Percentiles rank a stretch among this genome's conserved stretches.
phyloP scores from a whole-genome alignment of 2,888 invertebrate species.

The Ormyrus pomaceus region DNA sequence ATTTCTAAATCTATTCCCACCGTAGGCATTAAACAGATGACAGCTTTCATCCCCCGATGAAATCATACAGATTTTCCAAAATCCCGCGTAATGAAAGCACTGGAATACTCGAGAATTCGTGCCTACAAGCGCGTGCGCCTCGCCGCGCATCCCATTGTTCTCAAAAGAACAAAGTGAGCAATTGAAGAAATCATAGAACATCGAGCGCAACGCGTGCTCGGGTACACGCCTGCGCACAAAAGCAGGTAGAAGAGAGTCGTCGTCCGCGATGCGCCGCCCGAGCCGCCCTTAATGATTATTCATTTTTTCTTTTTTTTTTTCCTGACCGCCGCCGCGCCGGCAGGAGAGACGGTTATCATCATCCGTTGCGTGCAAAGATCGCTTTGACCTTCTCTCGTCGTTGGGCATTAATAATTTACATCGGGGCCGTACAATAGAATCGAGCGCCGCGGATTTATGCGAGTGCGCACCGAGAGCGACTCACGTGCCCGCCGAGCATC shows the following conservation, averaged over 20 bases:
- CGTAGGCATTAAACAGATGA: no score
- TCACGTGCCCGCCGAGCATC: slow-evolving; percentile 21
- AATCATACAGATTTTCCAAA: no score
- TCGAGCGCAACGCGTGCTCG: background rate
- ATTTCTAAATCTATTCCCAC: no score
- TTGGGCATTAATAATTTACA: slow-evolving; percentile 55
- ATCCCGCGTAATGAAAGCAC: background rate
- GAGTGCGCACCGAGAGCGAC: background rate
- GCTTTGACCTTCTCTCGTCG: slow-evolving; percentile 41
- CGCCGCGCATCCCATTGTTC: slow-evolving; percentile 38
- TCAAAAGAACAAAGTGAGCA: slow-evolving; percentile 35
- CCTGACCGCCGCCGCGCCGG: background rate
- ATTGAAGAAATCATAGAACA: slow-evolving; percentile 43
- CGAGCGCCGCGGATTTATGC: slow-evolving; percentile 36
- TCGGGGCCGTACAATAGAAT: slow-evolving; percentile 49
- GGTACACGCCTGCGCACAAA: background rate
- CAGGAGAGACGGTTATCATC: slow-evolving; percentile 39
- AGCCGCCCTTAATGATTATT: slow-evolving; percentile 51
- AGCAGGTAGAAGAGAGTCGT: background rate
- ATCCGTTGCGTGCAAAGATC: slow-evolving; percentile 38
- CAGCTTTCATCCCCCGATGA: no score
- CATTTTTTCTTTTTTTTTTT: slow-evolving; percentile 38
- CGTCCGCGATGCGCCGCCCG: slow-evolving; percentile 2
- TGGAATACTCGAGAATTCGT: background rate
- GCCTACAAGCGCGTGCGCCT: background rate